A percentile compares a stretch with the other conserved stretches of the same genome.
These are phyloP conservation scores for Cephalotes varians DNA, from an alignment of 2,888 invertebrate species.

Conservation along the genomic window DNA sequence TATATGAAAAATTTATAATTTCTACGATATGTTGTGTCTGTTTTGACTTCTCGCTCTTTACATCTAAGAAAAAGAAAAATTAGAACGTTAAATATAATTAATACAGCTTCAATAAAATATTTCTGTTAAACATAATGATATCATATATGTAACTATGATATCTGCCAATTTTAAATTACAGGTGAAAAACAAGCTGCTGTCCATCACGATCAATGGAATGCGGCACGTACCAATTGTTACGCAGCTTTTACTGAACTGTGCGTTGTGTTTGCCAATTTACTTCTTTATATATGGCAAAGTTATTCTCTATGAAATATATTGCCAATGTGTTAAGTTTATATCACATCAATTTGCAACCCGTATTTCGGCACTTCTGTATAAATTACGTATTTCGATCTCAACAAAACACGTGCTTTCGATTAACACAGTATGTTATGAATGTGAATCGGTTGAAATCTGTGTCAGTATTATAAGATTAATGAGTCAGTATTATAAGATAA, in stretches of 20 bases:
- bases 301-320: conserved; percentile 12
- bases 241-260: conserved; percentile 43
- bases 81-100: not conserved
- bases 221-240: conserved; percentile 80
- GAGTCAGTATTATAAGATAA: too few relatives aligned
- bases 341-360: not conserved
- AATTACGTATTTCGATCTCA: not conserved
- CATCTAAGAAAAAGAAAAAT: not conserved
- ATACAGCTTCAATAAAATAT: not conserved
- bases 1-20: not conserved
- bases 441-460: not conserved
- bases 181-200: conserved; percentile 89
- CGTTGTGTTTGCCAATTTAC: conserved; percentile 39
- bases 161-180: conserved; percentile 72
- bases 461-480: conserved; percentile 40
- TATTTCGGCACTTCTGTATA: conserved; percentile 4
- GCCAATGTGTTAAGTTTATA: not conserved
- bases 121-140: not conserved
- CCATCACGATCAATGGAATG: conserved; percentile 89
- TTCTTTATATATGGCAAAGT: conserved; percentile 44
- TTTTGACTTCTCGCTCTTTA: not conserved
- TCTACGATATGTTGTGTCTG: not conserved
- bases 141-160: not conserved
- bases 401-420: conserved; percentile 15
- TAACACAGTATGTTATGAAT: conserved; percentile 4